phyloP scores from a whole-genome alignment of 1,140 invertebrate species.

The Drusus annulatus region DNA sequence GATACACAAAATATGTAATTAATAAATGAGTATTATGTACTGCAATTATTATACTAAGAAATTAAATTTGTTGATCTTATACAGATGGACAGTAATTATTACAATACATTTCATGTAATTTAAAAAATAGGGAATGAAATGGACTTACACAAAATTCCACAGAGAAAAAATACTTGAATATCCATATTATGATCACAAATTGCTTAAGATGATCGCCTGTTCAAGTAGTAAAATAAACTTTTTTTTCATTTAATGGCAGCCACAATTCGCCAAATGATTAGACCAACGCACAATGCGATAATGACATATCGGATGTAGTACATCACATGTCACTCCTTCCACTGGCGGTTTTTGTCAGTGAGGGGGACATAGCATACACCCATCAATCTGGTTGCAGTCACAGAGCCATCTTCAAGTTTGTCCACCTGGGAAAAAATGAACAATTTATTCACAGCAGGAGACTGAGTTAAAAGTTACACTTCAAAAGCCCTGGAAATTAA shows the following conservation, averaged over 20 bases:
- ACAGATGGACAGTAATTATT: too few relatives aligned
- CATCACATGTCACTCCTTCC: conserved; percentile 62
- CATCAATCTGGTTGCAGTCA: conserved; percentile 88
- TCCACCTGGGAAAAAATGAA: conserved; percentile 79
- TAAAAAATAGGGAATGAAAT: background rate
- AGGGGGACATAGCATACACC: conserved; percentile 97
- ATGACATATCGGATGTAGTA: conserved; percentile 1
- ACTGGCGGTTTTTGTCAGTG: conserved; percentile 80
- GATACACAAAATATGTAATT: too few relatives aligned
- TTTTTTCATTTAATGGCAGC: conserved; percentile 2
- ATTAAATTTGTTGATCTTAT: too few relatives aligned
- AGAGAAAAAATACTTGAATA: background rate
- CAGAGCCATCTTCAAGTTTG: conserved; percentile 85
- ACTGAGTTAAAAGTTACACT: too few relatives aligned
- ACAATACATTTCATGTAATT: background rate
- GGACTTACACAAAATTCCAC: background rate
- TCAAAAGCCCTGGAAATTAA: too few relatives aligned
- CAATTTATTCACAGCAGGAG: background rate
- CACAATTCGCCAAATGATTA: conserved; percentile 37
- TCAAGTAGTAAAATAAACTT: background rate
- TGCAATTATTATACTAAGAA: too few relatives aligned
- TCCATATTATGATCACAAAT: conserved; percentile 7
- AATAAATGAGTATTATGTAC: too few relatives aligned
- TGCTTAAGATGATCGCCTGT: background rate
- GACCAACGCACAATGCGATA: conserved; percentile 17